Percentiles rank a stretch among this genome's conserved stretches.
phyloP scores from a whole-genome alignment of 2,888 invertebrate genomes.

The Lochmaea crataegi region DNA sequence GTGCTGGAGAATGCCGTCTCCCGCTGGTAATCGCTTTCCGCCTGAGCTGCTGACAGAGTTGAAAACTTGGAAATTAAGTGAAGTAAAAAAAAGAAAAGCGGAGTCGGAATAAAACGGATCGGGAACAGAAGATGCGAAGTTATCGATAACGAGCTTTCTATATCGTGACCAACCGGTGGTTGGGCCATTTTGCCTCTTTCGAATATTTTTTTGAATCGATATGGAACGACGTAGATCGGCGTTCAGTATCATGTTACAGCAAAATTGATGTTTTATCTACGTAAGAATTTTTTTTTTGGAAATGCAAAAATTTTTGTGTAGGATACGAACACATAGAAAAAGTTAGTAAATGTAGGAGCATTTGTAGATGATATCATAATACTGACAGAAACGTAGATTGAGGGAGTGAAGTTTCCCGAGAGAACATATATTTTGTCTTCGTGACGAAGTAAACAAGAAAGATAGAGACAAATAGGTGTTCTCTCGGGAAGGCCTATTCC shows the following conservation, averaged over 20 bases:
- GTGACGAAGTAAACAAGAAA: no score
- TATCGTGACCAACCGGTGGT: constrained; percentile 60
- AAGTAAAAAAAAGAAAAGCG: constrained; percentile 12
- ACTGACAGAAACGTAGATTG: no score
- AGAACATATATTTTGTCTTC: no score
- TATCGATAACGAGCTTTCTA: constrained; percentile 57
- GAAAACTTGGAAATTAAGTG: constrained; percentile 18
- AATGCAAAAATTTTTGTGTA: no score
- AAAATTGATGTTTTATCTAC: no score
- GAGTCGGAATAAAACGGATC: constrained; percentile 6
- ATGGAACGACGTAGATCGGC: background rate
- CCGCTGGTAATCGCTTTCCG: background rate
- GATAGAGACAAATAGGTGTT: no score
- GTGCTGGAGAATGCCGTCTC: constrained; percentile 5
- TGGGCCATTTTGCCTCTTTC: constrained; percentile 57
- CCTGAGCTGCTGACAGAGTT: constrained; percentile 24
- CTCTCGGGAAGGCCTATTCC: no score
- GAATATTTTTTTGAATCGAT: constrained; percentile 41
- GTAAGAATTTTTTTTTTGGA: no score
- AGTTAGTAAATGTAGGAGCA: no score
- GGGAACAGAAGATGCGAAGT: constrained; percentile 32
- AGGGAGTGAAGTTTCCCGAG: no score
- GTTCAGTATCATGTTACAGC: background rate
- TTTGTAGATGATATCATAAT: no score
- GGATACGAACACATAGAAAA: no score